Evolutionary conservation across 2,888 invertebrate species (phyloP).

Genomic region (Caenorhabditis sp.): DNA sequence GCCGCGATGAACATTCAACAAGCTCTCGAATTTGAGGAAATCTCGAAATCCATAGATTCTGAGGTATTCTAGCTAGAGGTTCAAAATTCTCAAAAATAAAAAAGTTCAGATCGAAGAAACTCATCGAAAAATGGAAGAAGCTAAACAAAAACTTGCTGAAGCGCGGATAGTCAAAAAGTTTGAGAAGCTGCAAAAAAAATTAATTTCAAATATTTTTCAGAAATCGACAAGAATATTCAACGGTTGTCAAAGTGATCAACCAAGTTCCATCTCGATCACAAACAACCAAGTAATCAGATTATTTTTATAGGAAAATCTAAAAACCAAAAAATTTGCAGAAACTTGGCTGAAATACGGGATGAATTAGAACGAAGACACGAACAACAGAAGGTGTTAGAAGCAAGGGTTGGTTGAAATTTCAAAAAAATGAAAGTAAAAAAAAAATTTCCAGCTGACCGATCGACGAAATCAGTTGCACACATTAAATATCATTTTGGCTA

Average conservation of each 20-base stretch:
- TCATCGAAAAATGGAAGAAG: slow-evolving; percentile 54
- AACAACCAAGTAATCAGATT: slow-evolving; percentile 30
- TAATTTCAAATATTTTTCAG: slow-evolving; percentile 9
- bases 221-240: slow-evolving; percentile 65
- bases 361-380: slow-evolving; percentile 58
- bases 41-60: slow-evolving; percentile 43
- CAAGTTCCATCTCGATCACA: slow-evolving; percentile 57
- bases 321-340: too few species aligned
- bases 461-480: slow-evolving; percentile 48
- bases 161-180: slow-evolving; percentile 48
- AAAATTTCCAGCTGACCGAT: slow-evolving; percentile 40
- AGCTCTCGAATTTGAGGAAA: slow-evolving; percentile 37
- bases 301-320: too few species aligned
- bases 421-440: not conserved
- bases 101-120: slow-evolving; percentile 19
- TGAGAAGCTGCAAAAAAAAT: not conserved
- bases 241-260: slow-evolving; percentile 55
- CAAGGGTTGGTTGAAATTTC: slow-evolving; percentile 37
- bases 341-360: slow-evolving; percentile 51
- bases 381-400: slow-evolving; percentile 56
- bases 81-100: too few species aligned
- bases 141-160: slow-evolving; percentile 53
- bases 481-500: slow-evolving; percentile 46
- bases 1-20: slow-evolving; percentile 40
- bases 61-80: slow-evolving; percentile 19